phyloP scores from a whole-genome alignment of 2,113 vertebrate genomes.

The Phycodurus eques region DNA sequence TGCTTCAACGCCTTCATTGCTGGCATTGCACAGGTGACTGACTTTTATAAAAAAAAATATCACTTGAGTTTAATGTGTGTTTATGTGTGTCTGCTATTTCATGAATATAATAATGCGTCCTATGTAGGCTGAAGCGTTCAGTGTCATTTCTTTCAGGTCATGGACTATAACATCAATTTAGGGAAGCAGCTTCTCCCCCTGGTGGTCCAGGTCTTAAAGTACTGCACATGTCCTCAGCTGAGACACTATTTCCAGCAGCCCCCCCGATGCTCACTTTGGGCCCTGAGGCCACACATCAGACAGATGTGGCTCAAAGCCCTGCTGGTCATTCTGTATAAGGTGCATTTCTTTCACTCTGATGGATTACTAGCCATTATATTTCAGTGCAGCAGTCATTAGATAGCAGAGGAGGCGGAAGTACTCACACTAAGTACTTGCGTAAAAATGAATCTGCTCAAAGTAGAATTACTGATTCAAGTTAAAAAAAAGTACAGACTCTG shows the following conservation, averaged over 20 bases:
- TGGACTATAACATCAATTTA: slow-evolving; percentile 95
- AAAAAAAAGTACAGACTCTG: too few relatives aligned
- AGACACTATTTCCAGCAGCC: slow-evolving; percentile 98
- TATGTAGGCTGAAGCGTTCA: background rate
- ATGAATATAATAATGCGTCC: background rate
- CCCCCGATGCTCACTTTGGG: slow-evolving; percentile 95
- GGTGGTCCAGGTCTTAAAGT: slow-evolving; percentile 97
- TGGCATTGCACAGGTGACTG: slow-evolving; percentile 89
- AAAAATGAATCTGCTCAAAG: too few relatives aligned
- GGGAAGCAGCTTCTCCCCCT: slow-evolving; percentile 96
- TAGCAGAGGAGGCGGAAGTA: too few relatives aligned
- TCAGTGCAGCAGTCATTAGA: too few relatives aligned
- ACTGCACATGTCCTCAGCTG: slow-evolving; percentile 93
- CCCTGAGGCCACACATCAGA: slow-evolving; percentile 90
- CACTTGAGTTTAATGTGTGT: background rate
- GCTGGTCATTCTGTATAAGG: slow-evolving; percentile 98
- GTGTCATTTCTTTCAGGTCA: slow-evolving; percentile 78
- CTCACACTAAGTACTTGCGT: too few relatives aligned
- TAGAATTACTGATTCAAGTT: too few relatives aligned
- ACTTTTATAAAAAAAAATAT: background rate
- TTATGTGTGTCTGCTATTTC: background rate
- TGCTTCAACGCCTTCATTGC: slow-evolving; percentile 99
- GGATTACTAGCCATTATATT: too few relatives aligned
- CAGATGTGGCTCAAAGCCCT: slow-evolving; percentile 98
- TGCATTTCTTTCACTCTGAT: slow-evolving; percentile 39